Conservation (phyloP, 1,140 invertebrate species). For the Laupala kohalensis region DNA sequence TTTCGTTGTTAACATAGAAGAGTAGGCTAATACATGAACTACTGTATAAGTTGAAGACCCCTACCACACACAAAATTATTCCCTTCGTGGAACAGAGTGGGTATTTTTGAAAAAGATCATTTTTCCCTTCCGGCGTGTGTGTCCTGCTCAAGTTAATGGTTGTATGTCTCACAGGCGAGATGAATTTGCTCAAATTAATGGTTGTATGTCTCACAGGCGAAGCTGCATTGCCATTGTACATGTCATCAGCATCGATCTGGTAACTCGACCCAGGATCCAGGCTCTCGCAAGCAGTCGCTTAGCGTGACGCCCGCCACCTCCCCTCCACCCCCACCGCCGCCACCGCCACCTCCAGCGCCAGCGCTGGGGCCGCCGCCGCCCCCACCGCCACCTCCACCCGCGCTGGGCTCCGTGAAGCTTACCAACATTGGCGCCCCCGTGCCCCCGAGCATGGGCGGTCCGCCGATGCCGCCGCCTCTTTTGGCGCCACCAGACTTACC, state of each 20-base stretch:
- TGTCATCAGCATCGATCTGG: slow-evolving; percentile 15
- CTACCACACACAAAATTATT: too few relatives aligned
- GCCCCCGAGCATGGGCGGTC: slow-evolving; percentile 22
- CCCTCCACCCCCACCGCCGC: slow-evolving; percentile 32
- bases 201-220: slow-evolving; percentile 26
- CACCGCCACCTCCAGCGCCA: slow-evolving; percentile 26
- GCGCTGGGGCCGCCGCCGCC: slow-evolving; percentile 26
- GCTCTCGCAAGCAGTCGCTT: slow-evolving; percentile 25
- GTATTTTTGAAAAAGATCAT: too few relatives aligned
- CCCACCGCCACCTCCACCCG: slow-evolving; percentile 35
- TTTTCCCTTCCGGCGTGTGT: too few relatives aligned
- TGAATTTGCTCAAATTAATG: too few relatives aligned
- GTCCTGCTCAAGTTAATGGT: too few relatives aligned
- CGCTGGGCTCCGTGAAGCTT: slow-evolving; percentile 24
- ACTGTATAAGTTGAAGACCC: too few relatives aligned
- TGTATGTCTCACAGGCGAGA: too few relatives aligned
- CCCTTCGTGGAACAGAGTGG: too few relatives aligned
- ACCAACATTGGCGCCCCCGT: slow-evolving; percentile 25
- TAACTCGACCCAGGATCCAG: neutral
- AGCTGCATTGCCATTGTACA: slow-evolving; percentile 35
- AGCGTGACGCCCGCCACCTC: slow-evolving; percentile 28
- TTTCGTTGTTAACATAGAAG: too few relatives aligned
- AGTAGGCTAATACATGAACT: too few relatives aligned
- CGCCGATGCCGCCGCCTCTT: slow-evolving; percentile 24
- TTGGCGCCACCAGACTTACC: slow-evolving; percentile 16